A percentile compares a stretch with the other conserved stretches of the same genome.
These are phyloP conservation scores for Coenonympha arcania DNA, from an alignment of 2,888 invertebrate species.

Conservation along the genomic window DNA sequence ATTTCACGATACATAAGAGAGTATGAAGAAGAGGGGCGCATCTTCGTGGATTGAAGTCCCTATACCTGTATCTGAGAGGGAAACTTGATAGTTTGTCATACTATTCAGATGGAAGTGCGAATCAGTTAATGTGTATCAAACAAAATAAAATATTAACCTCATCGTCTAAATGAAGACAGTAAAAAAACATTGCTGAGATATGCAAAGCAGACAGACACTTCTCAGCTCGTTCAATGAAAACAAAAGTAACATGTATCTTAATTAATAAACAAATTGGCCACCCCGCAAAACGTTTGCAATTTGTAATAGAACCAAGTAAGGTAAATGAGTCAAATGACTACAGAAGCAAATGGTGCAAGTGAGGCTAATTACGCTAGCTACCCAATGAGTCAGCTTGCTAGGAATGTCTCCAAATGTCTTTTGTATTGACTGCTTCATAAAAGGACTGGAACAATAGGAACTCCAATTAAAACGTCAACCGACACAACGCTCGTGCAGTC, in stretches of 20 bases:
- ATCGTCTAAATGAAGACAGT: not conserved
- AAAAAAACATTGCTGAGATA: slow-evolving; percentile 50
- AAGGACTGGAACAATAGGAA: slow-evolving; percentile 47
- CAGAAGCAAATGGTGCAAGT: slow-evolving; percentile 10
- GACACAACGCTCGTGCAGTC: slow-evolving; percentile 45
- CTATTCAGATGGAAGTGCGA: too few species aligned
- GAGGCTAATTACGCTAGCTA: slow-evolving; percentile 36
- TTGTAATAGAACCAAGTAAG: slow-evolving; percentile 31
- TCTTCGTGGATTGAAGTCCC: too few species aligned
- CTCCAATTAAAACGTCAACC: slow-evolving; percentile 56
- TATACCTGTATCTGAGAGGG: too few species aligned
- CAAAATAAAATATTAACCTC: not conserved
- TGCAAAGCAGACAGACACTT: slow-evolving; percentile 52
- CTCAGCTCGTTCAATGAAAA: slow-evolving; percentile 53
- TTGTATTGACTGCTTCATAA: slow-evolving; percentile 41
- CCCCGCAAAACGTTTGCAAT: slow-evolving; percentile 43
- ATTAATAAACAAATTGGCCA: slow-evolving; percentile 48
- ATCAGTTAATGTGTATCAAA: too few species aligned
- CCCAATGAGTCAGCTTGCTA: slow-evolving; percentile 37
- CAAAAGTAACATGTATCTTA: slow-evolving; percentile 35
- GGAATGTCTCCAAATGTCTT: slow-evolving; percentile 36
- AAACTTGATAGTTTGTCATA: too few species aligned
- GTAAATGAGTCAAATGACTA: slow-evolving; percentile 26
- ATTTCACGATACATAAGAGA: too few species aligned
- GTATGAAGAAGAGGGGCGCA: too few species aligned